Evolutionary conservation across 1,140 invertebrate genomes (phyloP), one percentile per base, ranked within the genome.

Genomic region (Papilio dardanus): DNA sequence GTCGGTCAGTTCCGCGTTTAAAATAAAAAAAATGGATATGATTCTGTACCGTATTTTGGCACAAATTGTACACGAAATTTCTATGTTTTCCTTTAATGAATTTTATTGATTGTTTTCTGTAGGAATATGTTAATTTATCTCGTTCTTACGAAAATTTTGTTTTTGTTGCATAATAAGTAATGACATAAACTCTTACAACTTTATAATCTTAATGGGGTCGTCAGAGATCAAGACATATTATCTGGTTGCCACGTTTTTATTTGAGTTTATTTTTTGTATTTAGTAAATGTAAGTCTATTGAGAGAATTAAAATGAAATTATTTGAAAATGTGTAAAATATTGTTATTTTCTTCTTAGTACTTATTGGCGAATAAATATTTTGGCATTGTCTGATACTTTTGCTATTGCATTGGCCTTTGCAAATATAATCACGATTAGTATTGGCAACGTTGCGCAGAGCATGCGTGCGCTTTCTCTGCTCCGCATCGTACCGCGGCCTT

Each of bases 161-260:
- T 46, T 46, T 5, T 46, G 5, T 46, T 46, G 42, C 42, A 46
- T 46, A 46, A 46, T 46, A n/a, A 46, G 16, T 46, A 46, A 46
- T 46, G 42, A 46, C 14, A 46, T 46, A n/a, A n/a, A 46, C 42
- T 46, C 42, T 16, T 46, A 46, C 16, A 46, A 46, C 42, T 46
- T 46, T 46, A 46, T 46, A 46, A 46, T 46, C 42, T 46, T 46
- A 46, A 46, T 46, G 42, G 42, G 42, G 42, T 46, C 42, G 42
- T 46, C 42, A 46, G 42, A 46, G 42, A 46, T 46, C 42, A 46
- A 46, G 14, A 46, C 42, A 46, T 46, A n/a, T 46, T 46, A 46
- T 46, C 42, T 46, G 42, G n/a, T n/a, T n/a, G 42, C 42, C 42
- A 46, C 42, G 42, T 46, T 46, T 42, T 42, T 46, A 16, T 0